Conservation (phyloP, 2,113 vertebrate genomes). For the Eonycteris spelaea region DNA sequence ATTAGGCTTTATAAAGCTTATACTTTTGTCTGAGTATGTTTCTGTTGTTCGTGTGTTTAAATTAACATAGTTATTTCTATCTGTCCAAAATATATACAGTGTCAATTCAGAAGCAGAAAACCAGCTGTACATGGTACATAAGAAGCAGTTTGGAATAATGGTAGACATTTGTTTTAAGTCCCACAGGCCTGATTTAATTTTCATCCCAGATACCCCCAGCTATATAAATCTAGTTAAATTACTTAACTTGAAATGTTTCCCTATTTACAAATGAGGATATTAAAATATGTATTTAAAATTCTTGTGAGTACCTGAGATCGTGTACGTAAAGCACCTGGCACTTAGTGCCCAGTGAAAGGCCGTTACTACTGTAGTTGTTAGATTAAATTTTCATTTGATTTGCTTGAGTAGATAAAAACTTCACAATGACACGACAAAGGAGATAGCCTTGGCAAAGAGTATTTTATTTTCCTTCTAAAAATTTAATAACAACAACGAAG, state of each 20-base stretch:
- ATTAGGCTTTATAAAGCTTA: neutral
- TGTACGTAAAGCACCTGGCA: neutral
- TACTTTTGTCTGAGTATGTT: neutral
- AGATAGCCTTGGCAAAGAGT: neutral
- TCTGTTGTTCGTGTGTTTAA: neutral
- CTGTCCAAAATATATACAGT: neutral
- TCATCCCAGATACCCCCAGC: neutral
- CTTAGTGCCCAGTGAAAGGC: neutral
- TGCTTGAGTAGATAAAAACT: neutral
- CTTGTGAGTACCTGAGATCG: neutral
- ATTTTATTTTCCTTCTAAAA: constrained; percentile 7
- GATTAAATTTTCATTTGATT: neutral
- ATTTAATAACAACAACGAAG: neutral
- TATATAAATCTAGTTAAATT: neutral
- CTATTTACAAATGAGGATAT: neutral
- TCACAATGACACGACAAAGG: neutral
- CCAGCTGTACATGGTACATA: neutral
- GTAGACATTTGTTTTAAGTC: neutral
- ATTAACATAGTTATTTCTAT: neutral
- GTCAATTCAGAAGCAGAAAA: neutral
- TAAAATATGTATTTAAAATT: neutral
- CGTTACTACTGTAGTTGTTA: neutral
- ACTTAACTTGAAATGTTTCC: neutral
- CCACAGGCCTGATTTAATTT: neutral
- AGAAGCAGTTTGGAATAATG: neutral